Evolutionary conservation across 2,888 invertebrate genomes (phyloP), one percentile per base, ranked within the genome.

Genomic region (Andrena flavipes): DNA sequence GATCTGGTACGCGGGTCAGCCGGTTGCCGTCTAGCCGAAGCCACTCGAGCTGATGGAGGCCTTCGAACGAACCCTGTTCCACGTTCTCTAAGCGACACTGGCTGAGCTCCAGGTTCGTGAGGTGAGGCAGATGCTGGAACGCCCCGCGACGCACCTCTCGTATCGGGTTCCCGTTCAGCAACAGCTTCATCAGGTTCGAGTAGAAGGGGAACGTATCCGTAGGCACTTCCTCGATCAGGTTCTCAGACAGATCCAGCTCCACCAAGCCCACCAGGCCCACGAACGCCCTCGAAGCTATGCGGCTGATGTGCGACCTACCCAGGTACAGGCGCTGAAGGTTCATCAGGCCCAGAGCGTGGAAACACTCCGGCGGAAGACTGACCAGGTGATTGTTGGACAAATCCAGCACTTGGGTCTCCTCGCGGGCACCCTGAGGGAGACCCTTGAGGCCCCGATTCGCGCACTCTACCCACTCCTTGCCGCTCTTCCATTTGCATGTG

Each of bases 401-500:
- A 93, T 98, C 97, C 74, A 98, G 95, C 51, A 98, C 98, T 95
- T 98, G 98, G 0, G 98, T 98, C 91, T 97, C 97, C 30, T 96
- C 95, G 92, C 98, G 97, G 90, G 98, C 96, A 71, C 97, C 96
- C 88, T 96, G 96, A 1, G 98, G 98, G 77, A 98, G 96, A 13
- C 96, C 95, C 85, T 96, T 96, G 73, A 98, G 95, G 73, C 96
- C 96, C 92, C 97, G 97, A 84, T 97, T 96, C 68, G 96, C 96
- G 94, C 98, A 98, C 94, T 98, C 98, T 68, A 98, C 98, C 87
- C 97, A 97, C 92, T 98, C 97, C 92, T 98, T 98, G 65, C 98
- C 98, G 92, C 97, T 97, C 94, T 98, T 98, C 98, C 98, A 98
- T 93, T 98, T 98, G 95, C 98, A 98, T 76, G 96, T 95, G 94